These are phyloP conservation scores for Cyrtonyx montezumae DNA, from an alignment of 2,113 vertebrate genomes.

Conservation along the genomic window DNA sequence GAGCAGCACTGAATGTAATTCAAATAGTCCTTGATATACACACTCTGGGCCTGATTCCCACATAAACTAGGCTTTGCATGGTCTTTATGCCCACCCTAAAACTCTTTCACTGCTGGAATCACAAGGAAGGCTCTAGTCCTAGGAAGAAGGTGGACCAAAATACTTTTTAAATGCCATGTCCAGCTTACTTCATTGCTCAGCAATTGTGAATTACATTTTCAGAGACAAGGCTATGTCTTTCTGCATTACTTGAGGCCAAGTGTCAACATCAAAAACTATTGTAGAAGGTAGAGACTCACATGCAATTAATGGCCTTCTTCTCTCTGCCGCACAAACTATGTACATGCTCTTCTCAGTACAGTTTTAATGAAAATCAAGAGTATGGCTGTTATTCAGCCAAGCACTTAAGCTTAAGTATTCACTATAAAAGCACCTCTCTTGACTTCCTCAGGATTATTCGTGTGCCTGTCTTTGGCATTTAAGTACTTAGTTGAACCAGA, in stretches of 20 bases:
- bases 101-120: background rate
- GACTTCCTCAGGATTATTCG: background rate
- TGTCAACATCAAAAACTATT: background rate
- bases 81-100: background rate
- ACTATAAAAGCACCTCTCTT: background rate
- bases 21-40: background rate
- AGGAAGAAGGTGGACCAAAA: background rate
- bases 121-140: background rate
- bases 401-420: background rate
- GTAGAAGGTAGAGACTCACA: background rate
- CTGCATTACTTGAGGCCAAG: background rate
- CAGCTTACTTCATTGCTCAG: background rate
- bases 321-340: background rate
- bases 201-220: background rate
- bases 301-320: background rate
- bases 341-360: background rate
- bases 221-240: background rate
- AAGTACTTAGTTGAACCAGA: conserved; percentile 9
- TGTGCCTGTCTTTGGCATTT: background rate
- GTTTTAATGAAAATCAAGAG: background rate
- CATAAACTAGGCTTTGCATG: background rate
- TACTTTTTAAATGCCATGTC: background rate
- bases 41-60: background rate
- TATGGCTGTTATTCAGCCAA: background rate
- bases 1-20: background rate